phyloP scores from a whole-genome alignment of 2,113 vertebrate species.

The Tyto alba region DNA sequence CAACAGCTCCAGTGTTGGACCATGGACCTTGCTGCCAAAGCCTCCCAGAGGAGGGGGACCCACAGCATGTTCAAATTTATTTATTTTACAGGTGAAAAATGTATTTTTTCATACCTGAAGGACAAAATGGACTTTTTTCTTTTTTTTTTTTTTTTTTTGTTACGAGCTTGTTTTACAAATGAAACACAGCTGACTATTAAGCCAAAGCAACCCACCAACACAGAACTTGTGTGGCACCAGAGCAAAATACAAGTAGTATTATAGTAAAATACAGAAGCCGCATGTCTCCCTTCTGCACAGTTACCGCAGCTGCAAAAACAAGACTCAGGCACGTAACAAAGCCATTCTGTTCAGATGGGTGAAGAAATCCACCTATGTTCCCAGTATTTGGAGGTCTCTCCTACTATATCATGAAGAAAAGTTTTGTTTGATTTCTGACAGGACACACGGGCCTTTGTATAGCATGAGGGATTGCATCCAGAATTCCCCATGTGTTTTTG shows the following conservation, averaged over 20 bases:
- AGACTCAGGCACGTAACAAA: background rate
- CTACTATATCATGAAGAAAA: background rate
- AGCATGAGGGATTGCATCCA: background rate
- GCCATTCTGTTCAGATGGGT: background rate
- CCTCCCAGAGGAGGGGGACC: background rate
- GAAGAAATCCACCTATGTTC: constrained; percentile 43
- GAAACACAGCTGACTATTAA: background rate
- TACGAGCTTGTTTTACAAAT: background rate
- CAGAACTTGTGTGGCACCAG: background rate
- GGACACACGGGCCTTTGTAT: constrained; percentile 12
- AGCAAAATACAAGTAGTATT: background rate
- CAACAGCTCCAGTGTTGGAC: background rate
- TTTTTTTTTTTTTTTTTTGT: no score
- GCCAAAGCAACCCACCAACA: background rate
- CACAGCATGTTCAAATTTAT: background rate
- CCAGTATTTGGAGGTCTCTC: constrained; percentile 12
- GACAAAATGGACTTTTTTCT: background rate
- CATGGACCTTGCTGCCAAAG: background rate
- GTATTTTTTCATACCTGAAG: background rate
- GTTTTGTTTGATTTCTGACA: constrained; percentile 23
- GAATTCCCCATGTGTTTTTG: constrained; percentile 12
- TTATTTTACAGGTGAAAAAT: background rate
- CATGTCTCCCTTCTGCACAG: background rate
- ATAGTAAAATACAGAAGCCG: no score
- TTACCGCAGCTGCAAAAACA: constrained; percentile 35